phyloP scores from a whole-genome alignment of 2,113 vertebrate species.

The Arizona elegans region DNA sequence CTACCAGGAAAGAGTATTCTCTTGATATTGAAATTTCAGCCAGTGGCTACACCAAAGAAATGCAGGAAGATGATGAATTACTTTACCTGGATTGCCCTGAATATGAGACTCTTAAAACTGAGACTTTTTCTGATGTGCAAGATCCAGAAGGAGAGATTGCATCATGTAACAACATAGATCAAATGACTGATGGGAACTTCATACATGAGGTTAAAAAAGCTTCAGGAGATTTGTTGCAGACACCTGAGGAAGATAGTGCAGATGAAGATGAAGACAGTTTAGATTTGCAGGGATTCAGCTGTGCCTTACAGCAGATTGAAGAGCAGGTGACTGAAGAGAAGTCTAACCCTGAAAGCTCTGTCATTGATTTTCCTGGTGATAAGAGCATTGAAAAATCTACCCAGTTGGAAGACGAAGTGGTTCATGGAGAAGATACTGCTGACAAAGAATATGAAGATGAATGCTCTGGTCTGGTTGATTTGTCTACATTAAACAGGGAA shows the following conservation, averaged over 20 bases:
- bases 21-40: slow-evolving; percentile 89
- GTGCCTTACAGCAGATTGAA: slow-evolving; percentile 74
- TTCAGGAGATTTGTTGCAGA: not conserved
- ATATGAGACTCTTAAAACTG: slow-evolving; percentile 42
- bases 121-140: slow-evolving; percentile 37
- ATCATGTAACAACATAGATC: slow-evolving; percentile 8
- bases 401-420: slow-evolving; percentile 21
- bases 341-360: slow-evolving; percentile 30
- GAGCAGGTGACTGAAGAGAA: slow-evolving; percentile 47
- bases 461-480: slow-evolving; percentile 73
- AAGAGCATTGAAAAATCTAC: slow-evolving; percentile 28
- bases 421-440: slow-evolving; percentile 21
- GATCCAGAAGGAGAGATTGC: slow-evolving; percentile 33
- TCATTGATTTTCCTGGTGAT: slow-evolving; percentile 17
- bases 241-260: slow-evolving; percentile 24
- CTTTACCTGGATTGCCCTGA: slow-evolving; percentile 76
- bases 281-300: slow-evolving; percentile 71
- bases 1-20: slow-evolving; percentile 76
- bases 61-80: slow-evolving; percentile 79
- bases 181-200: slow-evolving; percentile 4
- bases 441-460: slow-evolving; percentile 60
- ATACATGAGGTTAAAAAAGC: slow-evolving; percentile 23
- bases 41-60: slow-evolving; percentile 88
- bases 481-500: slow-evolving; percentile 74
- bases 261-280: slow-evolving; percentile 38